Evolutionary conservation across 1,140 invertebrate species (phyloP).

Genomic region (Lordiphosa mommai): DNA sequence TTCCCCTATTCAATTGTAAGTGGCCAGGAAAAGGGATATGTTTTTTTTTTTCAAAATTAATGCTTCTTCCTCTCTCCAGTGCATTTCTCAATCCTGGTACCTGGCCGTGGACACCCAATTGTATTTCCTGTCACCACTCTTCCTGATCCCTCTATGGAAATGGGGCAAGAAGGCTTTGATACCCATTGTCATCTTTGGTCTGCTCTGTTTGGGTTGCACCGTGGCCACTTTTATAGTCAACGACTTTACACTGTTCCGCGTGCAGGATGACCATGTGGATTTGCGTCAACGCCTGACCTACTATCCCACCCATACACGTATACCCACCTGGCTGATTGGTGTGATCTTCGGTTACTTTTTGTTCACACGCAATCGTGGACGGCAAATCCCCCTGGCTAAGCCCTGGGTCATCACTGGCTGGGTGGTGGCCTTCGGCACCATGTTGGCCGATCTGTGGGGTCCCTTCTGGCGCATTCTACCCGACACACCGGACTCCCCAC

Average conservation of each 20-base stretch:
- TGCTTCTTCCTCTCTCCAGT: conserved; percentile 81
- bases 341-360: conserved; percentile 82
- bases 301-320: conserved; percentile 79
- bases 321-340: conserved; percentile 82
- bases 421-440: conserved; percentile 80
- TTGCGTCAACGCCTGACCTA: conserved; percentile 71
- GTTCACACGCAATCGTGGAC: conserved; percentile 67
- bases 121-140: conserved; percentile 88
- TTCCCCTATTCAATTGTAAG: conserved; percentile 74
- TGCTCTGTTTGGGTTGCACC: conserved; percentile 83
- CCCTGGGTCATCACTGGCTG: conserved; percentile 60
- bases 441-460: conserved; percentile 80
- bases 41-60: not conserved
- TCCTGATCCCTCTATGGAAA: conserved; percentile 86
- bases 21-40: not conserved
- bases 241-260: conserved; percentile 79
- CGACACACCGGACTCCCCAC: conserved; percentile 81
- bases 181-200: conserved; percentile 81
- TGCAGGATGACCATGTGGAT: conserved; percentile 75
- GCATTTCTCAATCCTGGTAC: conserved; percentile 95
- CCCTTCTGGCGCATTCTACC: conserved; percentile 82
- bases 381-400: conserved; percentile 63
- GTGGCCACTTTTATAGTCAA: conserved; percentile 84
- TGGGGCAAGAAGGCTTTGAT: conserved; percentile 83
- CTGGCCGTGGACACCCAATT: conserved; percentile 92